Base-by-base conservation (phyloP, 1,140 invertebrate genomes). In the Ridgeia piscesae region DNA sequence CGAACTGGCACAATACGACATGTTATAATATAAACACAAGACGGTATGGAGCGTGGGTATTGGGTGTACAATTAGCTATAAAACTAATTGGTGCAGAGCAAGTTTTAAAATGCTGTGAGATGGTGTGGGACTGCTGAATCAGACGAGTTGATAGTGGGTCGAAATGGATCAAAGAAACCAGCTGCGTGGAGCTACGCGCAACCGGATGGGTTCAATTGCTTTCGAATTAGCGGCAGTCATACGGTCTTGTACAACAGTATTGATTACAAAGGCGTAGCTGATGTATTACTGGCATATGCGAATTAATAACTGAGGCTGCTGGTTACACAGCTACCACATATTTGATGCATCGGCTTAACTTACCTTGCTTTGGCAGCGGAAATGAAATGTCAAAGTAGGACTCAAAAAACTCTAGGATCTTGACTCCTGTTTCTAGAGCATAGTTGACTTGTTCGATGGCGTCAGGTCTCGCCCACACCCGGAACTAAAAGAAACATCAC, bases 321-420 rank as follows among this genome's bases (percentile, higher is more conserved):
- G 42, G 42, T 42, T 42, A 42, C 11, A 11, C 11, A 42, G 42
- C 11, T 42, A 42, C 4, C 42, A 42, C 42, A 11, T 11, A n/a
- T 21, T 77, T 77, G 27, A 14, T 4, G 17, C 58, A 77, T 77
- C 11, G 58, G 58, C 27, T 17, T 27, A 77, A 42, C 42, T 92
- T 35, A 93, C 92, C 92, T 35, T 91, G 91, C 91, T 95, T 95
- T 21, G 93, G 91, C 11, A 95, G 91, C 6, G 94, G 95, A 91
- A 94, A 95, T 9, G 93, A 91, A 33, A 96, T 94, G 34, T 95
- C 94, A 92, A 96, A 96, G 93, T 94, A 96, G 9, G 95, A 93
- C 92, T 96, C 95, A 93, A 95, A 96, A 90, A 94, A 96, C 34
- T 95, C 94, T 4, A 96, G 89, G 14, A 95, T 94, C 48, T 95